Percentiles rank a stretch among this genome's conserved stretches.
Conservation (phyloP, 2,888 invertebrate species). For the Sphaerophoria taeniata region DNA sequence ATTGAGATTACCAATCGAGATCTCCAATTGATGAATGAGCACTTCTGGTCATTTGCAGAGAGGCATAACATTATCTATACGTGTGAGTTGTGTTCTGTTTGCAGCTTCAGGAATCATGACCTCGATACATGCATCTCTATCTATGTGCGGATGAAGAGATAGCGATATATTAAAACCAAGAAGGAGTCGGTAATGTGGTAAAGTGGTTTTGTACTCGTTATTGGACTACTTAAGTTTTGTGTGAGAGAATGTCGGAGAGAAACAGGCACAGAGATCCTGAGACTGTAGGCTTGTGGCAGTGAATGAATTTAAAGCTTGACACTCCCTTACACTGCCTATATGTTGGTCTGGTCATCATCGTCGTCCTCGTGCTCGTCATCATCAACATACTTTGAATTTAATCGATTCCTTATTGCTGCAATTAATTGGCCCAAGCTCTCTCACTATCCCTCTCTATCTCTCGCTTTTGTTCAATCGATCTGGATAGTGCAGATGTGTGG, state of each 20-base stretch:
- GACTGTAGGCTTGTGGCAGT: slow-evolving; percentile 44
- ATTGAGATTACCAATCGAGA: slow-evolving; percentile 73
- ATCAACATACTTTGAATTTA: slow-evolving; percentile 66
- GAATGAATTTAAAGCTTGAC: slow-evolving; percentile 24
- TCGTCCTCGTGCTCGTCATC: slow-evolving; percentile 12
- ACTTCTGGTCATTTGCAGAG: slow-evolving; percentile 73
- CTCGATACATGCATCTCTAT: slow-evolving; percentile 23
- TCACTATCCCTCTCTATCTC: slow-evolving; percentile 1
- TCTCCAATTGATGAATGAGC: slow-evolving; percentile 71
- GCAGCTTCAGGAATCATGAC: slow-evolving; percentile 59
- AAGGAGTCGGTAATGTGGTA: slow-evolving; percentile 24
- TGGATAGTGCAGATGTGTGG: not conserved
- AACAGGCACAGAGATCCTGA: not conserved
- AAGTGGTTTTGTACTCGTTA: slow-evolving; percentile 59
- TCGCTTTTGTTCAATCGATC: not conserved
- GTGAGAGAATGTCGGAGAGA: slow-evolving; percentile 21
- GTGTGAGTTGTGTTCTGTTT: slow-evolving; percentile 14
- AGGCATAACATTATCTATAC: slow-evolving; percentile 70
- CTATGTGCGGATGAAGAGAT: not conserved
- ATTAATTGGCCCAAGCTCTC: slow-evolving; percentile 63
- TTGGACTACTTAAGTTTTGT: slow-evolving; percentile 58
- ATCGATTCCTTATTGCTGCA: slow-evolving; percentile 74
- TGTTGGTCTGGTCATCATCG: slow-evolving; percentile 30
- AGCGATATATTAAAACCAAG: not conserved
- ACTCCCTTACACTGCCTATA: slow-evolving; percentile 56